phyloP scores from a whole-genome alignment of 2,797 vertebrate species.

The Pseudotriccus pelzelni region DNA sequence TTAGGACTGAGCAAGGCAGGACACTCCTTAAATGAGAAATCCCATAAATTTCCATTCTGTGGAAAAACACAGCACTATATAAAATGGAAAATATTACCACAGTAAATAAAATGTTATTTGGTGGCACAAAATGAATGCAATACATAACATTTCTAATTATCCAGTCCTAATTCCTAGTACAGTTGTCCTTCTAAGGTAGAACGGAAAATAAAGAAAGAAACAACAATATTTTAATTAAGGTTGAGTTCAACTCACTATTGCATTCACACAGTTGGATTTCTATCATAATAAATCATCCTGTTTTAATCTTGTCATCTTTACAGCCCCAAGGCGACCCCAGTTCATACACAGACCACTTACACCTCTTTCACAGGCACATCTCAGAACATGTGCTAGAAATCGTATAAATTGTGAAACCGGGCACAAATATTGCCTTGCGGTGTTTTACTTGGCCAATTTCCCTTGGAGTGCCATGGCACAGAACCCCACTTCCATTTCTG shows the following conservation, averaged over 20 bases:
- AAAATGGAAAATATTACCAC: not conserved
- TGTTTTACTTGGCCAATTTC: not conserved
- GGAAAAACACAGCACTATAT: not conserved
- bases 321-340: not conserved
- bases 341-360: not conserved
- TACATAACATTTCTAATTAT: not conserved
- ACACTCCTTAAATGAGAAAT: not conserved
- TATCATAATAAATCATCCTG: not conserved
- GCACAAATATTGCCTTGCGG: fast-evolving
- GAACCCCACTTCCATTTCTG: not conserved
- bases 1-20: not conserved
- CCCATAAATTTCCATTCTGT: not conserved
- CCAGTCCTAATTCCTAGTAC: not conserved
- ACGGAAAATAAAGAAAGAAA: not conserved
- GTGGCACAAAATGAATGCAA: not conserved
- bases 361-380: not conserved
- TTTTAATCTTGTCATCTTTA: not conserved
- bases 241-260: not conserved
- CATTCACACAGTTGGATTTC: not conserved
- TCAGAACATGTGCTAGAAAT: not conserved
- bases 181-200: not conserved
- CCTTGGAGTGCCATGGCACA: not conserved
- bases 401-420: not conserved
- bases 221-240: not conserved
- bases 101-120: not conserved